Conservation (phyloP, 2,113 vertebrate species). For the Notothenia rossii region DNA sequence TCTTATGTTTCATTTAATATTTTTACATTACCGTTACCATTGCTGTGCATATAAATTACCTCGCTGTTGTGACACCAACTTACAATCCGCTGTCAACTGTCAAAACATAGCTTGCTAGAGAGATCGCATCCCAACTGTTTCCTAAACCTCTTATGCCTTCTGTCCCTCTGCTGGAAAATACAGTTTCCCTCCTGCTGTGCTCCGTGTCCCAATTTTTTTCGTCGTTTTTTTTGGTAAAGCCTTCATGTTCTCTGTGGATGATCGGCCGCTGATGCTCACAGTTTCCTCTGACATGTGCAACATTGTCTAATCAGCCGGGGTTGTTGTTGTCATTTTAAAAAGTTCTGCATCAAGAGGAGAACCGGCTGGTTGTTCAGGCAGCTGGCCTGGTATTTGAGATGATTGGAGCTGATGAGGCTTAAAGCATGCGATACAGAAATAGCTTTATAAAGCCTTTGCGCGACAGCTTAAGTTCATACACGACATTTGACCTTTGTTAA, state of each 20-base stretch:
- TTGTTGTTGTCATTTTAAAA: constrained; percentile 54
- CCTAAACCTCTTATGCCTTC: constrained; percentile 64
- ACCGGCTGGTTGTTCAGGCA: constrained; percentile 6
- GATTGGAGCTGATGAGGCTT: constrained; percentile 63
- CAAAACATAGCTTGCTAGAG: constrained; percentile 54
- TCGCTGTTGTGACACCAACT: constrained; percentile 20
- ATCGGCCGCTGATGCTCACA: constrained; percentile 63
- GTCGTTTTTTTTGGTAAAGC: constrained; percentile 44
- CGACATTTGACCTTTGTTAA: constrained; percentile 45
- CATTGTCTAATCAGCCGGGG: constrained; percentile 62
- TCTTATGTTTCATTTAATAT: neutral
- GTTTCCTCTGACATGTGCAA: constrained; percentile 63
- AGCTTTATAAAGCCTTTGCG: constrained; percentile 27
- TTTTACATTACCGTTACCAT: neutral
- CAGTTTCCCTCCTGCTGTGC: constrained; percentile 38
- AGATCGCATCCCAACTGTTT: constrained; percentile 58
- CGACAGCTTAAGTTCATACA: constrained; percentile 16
- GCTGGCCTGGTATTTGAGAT: constrained; percentile 52
- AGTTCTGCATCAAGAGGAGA: constrained; percentile 35
- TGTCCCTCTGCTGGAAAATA: constrained; percentile 45
- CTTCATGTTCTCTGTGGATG: constrained; percentile 50
- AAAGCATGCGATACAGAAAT: constrained; percentile 20
- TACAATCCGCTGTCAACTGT: constrained; percentile 57
- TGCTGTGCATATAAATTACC: neutral
- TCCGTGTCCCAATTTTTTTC: neutral